Percentiles rank a stretch among this genome's conserved stretches.
phyloP scores from a whole-genome alignment of 1,140 invertebrate genomes.

The Diorhabda sublineata region DNA sequence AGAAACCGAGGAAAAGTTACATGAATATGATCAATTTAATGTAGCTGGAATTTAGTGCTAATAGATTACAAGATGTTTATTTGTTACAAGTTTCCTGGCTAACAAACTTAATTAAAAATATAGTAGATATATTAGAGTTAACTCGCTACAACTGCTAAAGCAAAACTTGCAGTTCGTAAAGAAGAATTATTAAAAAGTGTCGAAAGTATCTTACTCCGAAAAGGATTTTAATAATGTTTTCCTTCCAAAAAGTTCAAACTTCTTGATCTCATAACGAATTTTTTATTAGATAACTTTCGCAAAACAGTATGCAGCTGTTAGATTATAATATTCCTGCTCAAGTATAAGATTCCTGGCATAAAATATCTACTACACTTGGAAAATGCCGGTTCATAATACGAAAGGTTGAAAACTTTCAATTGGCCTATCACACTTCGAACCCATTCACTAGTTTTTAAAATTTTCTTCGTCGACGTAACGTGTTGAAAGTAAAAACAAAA shows the following conservation, averaged over 20 bases:
- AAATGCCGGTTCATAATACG: conserved; percentile 12
- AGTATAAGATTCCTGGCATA: neutral
- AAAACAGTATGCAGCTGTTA: conserved; percentile 20
- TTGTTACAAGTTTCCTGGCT: neutral
- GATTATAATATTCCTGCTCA: conserved; percentile 13
- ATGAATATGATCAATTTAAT: no score
- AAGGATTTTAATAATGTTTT: conserved; percentile 22
- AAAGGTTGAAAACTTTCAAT: conserved; percentile 9
- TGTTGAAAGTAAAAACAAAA: no score
- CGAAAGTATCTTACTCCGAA: conserved; percentile 9
- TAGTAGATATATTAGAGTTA: neutral
- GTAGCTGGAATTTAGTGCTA: no score
- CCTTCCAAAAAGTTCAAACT: conserved; percentile 10
- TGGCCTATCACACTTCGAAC: neutral
- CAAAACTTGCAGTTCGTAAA: neutral
- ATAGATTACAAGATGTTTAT: no score
- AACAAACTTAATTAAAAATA: neutral
- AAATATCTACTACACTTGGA: conserved; percentile 10
- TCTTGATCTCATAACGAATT: conserved; percentile 19
- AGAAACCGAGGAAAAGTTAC: no score
- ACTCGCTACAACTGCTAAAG: neutral
- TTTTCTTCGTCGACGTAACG: neutral
- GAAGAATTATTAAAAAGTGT: conserved; percentile 21
- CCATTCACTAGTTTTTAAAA: neutral
- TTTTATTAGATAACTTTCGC: conserved; percentile 21